Base-by-base conservation (phyloP, 2,113 vertebrate genomes). In the Mirza zaza region DNA sequence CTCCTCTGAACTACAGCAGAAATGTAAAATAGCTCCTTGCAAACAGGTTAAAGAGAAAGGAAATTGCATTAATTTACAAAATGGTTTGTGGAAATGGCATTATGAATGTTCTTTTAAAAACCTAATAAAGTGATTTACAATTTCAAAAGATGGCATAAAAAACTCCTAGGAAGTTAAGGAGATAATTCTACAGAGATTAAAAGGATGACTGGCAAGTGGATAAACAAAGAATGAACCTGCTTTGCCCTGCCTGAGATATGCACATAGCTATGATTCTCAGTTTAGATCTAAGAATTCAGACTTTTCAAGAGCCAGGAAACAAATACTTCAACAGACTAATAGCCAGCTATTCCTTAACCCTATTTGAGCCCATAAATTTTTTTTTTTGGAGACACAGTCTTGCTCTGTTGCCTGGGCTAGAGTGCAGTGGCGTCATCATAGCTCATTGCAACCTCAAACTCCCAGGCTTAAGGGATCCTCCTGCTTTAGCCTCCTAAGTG, bases 31-130 rank as follows among this genome's bases (percentile, higher is more conserved):
- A 90, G 87, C 39, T 92, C 73, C 85, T 87, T 87, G 93, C 70
- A 96, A 97, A 97, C 55, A 73, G 75, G 94, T 97, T 95, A 95
- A 86, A 71, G 50, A 67, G 81, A 82, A 91, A 93, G 85, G 68
- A 96, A 96, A 97, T 57, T 67, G 55, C 67, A 95, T 80, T 95
- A 93, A 97, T 95, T 85, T 93, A 86, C n/a, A 87, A 95, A 97
- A 96, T 87, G 61, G 95, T 75, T 96, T 80, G 94, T 79, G 95
- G 96, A 90, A 97, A 95, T 92, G 65, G 90, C 27, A 85, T 91
- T 94, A 92, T 12, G 70, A 76, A 91, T 89, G 68, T 29, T 93
- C 86, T 95, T 94, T 96, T 81, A 68, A 95, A 96, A 96, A 70
- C 68, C 87, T 82, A 94, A 96, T 91, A 75, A 92, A 87, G 75